phyloP scores from a whole-genome alignment of 2,797 vertebrate species.

The Dendrocincla tyrannina region DNA sequence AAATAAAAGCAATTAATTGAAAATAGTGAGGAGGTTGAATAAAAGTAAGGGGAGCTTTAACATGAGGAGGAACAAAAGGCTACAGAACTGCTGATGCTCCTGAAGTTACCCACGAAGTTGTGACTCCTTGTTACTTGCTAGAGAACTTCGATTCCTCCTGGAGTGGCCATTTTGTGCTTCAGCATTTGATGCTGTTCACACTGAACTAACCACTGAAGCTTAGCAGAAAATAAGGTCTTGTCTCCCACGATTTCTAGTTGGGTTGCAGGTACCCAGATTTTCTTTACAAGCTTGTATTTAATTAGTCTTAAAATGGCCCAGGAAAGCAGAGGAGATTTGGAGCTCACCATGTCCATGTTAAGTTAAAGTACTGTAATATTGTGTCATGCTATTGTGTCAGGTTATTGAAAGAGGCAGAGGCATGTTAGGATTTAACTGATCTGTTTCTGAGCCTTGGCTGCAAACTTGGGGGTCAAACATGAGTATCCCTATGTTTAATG shows the following conservation, averaged over 20 bases:
- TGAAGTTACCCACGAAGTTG: not conserved
- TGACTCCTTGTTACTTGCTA: not conserved
- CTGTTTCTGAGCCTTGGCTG: not conserved
- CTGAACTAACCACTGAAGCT: not conserved
- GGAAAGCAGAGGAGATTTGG: not conserved
- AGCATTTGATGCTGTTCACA: not conserved
- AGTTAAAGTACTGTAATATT: rapidly evolving
- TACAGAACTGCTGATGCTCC: not conserved
- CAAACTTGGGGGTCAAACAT: not conserved
- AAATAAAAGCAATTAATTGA: constrained; percentile 63
- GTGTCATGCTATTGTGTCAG: not conserved
- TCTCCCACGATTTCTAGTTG: not conserved
- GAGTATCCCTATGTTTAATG: not conserved
- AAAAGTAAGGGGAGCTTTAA: constrained; percentile 49
- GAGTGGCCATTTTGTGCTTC: not conserved
- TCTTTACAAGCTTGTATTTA: not conserved
- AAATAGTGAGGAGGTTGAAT: constrained; percentile 31
- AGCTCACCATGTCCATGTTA: rapidly evolving
- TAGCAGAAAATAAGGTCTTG: not conserved
- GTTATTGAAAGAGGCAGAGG: not conserved
- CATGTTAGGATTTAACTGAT: not conserved
- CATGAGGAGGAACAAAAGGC: constrained; percentile 16
- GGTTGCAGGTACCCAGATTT: not conserved
- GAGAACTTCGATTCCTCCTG: not conserved
- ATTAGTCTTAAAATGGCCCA: not conserved